Percentiles rank a stretch among this genome's conserved stretches.
phyloP scores from a whole-genome alignment of 1,140 invertebrate species.

The Saccostrea cuccullata region DNA sequence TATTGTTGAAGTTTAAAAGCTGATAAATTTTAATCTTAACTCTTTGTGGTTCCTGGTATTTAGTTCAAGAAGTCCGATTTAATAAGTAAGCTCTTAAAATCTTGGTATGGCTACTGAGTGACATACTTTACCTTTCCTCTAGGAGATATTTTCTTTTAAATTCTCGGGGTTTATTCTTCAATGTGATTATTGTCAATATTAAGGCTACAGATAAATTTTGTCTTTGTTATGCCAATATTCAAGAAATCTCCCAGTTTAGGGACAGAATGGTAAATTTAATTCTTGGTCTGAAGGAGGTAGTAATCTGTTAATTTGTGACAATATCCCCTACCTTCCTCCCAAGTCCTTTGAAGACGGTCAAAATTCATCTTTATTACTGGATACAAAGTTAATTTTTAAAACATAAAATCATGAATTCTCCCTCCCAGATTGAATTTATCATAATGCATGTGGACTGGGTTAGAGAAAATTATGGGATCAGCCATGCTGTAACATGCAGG shows the following conservation, averaged over 20 bases:
- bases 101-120: too few species aligned
- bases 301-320: too few species aligned
- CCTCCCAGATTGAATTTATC: neutral
- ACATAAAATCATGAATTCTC: neutral
- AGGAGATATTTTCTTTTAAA: too few species aligned
- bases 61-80: constrained; percentile 17
- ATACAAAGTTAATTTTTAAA: neutral
- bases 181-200: too few species aligned
- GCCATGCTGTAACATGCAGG: neutral
- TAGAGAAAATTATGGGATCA: neutral
- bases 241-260: too few species aligned
- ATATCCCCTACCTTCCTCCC: neutral
- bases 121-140: too few species aligned
- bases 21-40: constrained; percentile 1
- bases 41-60: neutral
- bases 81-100: neutral
- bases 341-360: neutral
- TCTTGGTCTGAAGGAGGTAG: too few species aligned
- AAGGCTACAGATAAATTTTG: too few species aligned
- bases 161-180: too few species aligned
- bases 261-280: too few species aligned
- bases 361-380: neutral
- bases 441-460: neutral
- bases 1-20: constrained; percentile 11
- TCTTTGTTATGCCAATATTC: too few species aligned